Evolutionary conservation across 2,797 vertebrate genomes (phyloP).

Genomic region (Momotus momota): DNA sequence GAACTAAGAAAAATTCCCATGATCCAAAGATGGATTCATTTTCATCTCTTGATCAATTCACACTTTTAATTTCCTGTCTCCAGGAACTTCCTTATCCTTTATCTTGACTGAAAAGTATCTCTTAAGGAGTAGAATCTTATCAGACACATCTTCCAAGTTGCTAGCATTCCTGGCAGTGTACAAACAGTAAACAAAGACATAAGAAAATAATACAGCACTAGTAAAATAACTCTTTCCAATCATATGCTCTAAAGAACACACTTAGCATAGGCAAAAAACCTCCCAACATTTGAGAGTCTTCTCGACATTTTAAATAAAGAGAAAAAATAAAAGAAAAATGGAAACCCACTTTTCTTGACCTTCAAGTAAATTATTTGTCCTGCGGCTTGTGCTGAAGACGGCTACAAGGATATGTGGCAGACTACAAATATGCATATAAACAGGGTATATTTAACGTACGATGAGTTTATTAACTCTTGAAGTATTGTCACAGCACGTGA

Average conservation of each 20-base stretch:
- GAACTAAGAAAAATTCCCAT: not conserved
- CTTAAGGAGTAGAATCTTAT: not conserved
- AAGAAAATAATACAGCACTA: not conserved
- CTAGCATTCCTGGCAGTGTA: not conserved
- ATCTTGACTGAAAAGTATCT: not conserved
- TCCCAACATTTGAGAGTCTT: not conserved
- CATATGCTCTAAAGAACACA: not conserved
- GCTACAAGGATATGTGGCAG: not conserved
- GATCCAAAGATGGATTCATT: not conserved
- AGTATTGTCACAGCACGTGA: not conserved
- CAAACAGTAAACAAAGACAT: not conserved
- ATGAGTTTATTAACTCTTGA: not conserved
- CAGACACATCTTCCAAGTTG: not conserved
- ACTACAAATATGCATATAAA: not conserved
- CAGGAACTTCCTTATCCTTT: not conserved
- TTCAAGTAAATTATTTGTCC: not conserved
- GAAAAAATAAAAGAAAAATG: not conserved
- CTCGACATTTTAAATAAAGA: not conserved
- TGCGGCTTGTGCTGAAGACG: not conserved
- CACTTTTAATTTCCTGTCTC: not conserved
- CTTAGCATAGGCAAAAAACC: not conserved
- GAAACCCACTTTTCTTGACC: not conserved
- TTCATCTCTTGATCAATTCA: not conserved
- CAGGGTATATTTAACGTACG: not conserved
- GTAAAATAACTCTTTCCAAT: not conserved